A percentile compares a stretch with the other conserved stretches of the same genome.
Conservation (phyloP, 2,113 vertebrate species). For the Ailurus styani region DNA sequence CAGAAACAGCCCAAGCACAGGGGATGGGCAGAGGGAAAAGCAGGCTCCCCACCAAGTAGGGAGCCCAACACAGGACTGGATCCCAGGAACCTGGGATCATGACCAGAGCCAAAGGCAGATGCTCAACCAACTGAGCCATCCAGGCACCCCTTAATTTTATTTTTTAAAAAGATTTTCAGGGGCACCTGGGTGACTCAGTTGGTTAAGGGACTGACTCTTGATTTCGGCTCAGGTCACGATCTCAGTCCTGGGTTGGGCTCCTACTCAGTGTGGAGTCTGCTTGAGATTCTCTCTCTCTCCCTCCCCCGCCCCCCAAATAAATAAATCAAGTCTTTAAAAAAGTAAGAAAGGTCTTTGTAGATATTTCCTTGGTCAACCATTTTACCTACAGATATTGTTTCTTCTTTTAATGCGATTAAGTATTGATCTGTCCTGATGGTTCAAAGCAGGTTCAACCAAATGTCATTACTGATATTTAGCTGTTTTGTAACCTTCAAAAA, state of each 20-base stretch:
- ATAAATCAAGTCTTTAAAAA: background rate
- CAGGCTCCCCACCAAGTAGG: background rate
- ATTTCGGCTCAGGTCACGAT: background rate
- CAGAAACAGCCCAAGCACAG: too few relatives aligned
- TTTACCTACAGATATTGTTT: background rate
- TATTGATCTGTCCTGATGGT: background rate
- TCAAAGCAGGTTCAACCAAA: background rate
- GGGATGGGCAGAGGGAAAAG: background rate
- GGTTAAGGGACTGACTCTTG: background rate
- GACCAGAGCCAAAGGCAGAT: background rate
- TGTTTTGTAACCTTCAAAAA: background rate
- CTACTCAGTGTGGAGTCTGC: background rate
- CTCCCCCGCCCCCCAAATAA: background rate
- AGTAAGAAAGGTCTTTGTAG: background rate
- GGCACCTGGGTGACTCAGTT: background rate
- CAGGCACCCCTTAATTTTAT: background rate
- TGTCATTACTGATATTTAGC: background rate
- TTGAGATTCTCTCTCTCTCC: background rate
- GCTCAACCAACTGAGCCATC: background rate
- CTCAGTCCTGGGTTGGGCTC: background rate
- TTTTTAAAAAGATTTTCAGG: background rate
- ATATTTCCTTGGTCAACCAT: background rate
- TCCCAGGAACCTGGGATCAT: background rate
- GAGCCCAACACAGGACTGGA: accelerated
- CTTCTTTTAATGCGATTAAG: background rate